phyloP scores from a whole-genome alignment of 2,888 invertebrate genomes.

The Zeuzera pyrina region DNA sequence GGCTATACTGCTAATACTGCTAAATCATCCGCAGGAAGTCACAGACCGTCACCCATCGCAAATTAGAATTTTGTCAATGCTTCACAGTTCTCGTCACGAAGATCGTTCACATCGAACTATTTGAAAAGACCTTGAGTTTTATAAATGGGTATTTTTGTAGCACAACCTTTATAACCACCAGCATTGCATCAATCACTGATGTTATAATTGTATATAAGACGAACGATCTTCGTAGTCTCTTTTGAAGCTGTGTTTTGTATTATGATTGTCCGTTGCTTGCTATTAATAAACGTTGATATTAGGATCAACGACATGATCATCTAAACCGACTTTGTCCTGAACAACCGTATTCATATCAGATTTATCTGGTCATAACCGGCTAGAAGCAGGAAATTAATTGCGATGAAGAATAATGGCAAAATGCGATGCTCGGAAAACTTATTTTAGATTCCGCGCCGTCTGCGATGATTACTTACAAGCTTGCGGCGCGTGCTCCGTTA shows the following conservation, averaged over 20 bases:
- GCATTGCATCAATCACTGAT: too few relatives aligned
- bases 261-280: neutral
- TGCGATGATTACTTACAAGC: neutral
- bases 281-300: slow-evolving; percentile 1
- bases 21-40: too few relatives aligned
- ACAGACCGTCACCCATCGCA: too few relatives aligned
- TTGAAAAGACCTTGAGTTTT: slow-evolving; percentile 1
- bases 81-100: neutral
- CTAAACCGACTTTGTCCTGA: slow-evolving; percentile 34
- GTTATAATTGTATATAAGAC: too few relatives aligned
- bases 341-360: slow-evolving; percentile 30
- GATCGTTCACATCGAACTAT: slow-evolving; percentile 1
- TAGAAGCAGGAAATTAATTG: slow-evolving; percentile 37
- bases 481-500: slow-evolving; percentile 1
- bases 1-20: too few relatives aligned
- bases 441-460: slow-evolving; percentile 21
- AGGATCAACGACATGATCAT: slow-evolving; percentile 31
- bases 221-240: neutral
- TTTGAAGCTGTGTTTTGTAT: neutral
- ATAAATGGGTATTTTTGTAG: too few relatives aligned
- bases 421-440: slow-evolving; percentile 28
- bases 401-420: slow-evolving; percentile 33
- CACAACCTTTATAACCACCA: too few relatives aligned
- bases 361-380: slow-evolving; percentile 35
- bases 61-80: too few relatives aligned